Evolutionary conservation across 2,888 invertebrate genomes (phyloP).

Genomic region (Dione vanillae): DNA sequence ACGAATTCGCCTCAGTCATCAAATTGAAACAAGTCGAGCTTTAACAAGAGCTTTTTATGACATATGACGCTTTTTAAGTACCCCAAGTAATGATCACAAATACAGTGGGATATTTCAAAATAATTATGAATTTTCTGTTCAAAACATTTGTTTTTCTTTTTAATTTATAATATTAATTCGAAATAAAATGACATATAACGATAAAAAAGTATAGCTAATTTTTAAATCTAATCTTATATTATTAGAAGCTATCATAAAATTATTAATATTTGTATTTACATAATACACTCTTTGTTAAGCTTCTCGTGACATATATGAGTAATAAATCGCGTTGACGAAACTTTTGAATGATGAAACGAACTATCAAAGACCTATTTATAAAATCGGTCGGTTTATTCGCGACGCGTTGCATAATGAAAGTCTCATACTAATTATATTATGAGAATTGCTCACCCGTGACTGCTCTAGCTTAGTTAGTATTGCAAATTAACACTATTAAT

Average conservation of each 20-base stretch:
- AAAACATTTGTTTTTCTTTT: no score
- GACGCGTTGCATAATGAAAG: conserved; percentile 58
- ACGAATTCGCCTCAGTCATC: no score
- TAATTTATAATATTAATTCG: no score
- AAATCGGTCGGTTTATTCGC: conserved; percentile 50
- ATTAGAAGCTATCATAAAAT: background rate
- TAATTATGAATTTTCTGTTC: no score
- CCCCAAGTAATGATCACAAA: no score
- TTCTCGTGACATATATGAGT: conserved; percentile 31
- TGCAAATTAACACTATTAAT: background rate
- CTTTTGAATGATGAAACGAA: conserved; percentile 49
- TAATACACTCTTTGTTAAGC: conserved; percentile 9
- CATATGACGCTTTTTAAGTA: no score
- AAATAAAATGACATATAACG: background rate
- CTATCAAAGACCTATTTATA: conserved; percentile 53
- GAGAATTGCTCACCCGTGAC: conserved; percentile 51
- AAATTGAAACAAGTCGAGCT: no score
- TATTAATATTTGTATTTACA: background rate
- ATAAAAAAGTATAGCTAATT: background rate
- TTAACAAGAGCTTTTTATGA: no score
- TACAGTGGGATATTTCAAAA: no score
- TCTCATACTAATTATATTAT: conserved; percentile 64
- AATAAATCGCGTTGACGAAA: conserved; percentile 47
- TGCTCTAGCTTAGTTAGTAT: conserved; percentile 31
- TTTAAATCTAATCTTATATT: background rate